These are phyloP conservation scores for Sitodiplosis mosellana DNA, from an alignment of 1,140 invertebrate genomes.

Conservation along the genomic window DNA sequence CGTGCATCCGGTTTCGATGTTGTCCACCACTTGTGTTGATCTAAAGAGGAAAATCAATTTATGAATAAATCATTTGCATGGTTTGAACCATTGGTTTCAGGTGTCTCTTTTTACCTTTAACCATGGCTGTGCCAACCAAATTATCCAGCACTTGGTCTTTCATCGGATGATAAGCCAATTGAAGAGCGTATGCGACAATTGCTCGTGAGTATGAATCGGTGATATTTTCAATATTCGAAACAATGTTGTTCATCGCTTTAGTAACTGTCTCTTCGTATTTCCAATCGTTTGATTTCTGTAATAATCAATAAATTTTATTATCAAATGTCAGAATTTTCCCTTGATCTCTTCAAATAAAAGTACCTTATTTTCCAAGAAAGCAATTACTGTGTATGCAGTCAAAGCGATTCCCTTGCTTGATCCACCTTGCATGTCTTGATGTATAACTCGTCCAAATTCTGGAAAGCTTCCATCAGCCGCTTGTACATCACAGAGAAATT, in stretches of 20 bases:
- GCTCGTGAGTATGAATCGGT: slow-evolving; percentile 62
- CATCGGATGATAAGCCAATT: slow-evolving; percentile 44
- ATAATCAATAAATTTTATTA: too few species aligned
- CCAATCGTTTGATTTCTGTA: too few species aligned
- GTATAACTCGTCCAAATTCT: slow-evolving; percentile 47
- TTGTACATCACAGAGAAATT: slow-evolving; percentile 52
- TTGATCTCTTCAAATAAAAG: slow-evolving; percentile 3
- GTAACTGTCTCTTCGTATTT: slow-evolving; percentile 41
- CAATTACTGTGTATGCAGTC: slow-evolving; percentile 65
- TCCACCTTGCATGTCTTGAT: slow-evolving; percentile 56
- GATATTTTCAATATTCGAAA: slow-evolving; percentile 43
- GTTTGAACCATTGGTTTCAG: too few species aligned
- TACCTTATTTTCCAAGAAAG: slow-evolving; percentile 57
- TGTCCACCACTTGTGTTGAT: not conserved
- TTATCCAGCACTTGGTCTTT: slow-evolving; percentile 10
- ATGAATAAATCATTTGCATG: not conserved
- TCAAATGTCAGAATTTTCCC: not conserved
- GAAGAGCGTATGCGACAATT: slow-evolving; percentile 56
- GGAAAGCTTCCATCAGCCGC: slow-evolving; percentile 59
- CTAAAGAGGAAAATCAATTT: not conserved
- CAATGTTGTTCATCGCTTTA: slow-evolving; percentile 64
- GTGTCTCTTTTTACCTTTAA: slow-evolving; percentile 16
- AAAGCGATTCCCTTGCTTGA: slow-evolving; percentile 47
- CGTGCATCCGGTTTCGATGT: not conserved
- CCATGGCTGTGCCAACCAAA: slow-evolving; percentile 11